phyloP scores from a whole-genome alignment of 1,140 invertebrate species.

The Leucophenga varia region DNA sequence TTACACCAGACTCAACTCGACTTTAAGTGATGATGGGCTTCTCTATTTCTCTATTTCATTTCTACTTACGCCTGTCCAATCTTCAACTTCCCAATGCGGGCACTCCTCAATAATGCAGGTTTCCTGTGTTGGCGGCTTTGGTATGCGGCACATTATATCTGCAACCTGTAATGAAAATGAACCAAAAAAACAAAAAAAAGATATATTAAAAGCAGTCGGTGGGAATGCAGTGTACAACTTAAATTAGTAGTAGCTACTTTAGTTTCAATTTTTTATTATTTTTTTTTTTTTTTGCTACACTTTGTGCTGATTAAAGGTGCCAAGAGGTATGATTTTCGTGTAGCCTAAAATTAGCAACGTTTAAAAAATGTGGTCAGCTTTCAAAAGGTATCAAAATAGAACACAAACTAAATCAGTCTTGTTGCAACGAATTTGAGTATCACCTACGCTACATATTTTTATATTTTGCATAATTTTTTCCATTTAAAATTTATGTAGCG shows the following conservation, averaged over 20 bases:
- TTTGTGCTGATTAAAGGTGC: constrained; percentile 10
- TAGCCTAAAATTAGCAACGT: constrained; percentile 27
- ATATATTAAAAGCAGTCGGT: constrained; percentile 13
- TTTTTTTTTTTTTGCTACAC: too few species aligned
- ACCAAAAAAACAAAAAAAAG: constrained; percentile 5
- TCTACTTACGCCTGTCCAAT: constrained; percentile 82
- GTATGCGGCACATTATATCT: constrained; percentile 71
- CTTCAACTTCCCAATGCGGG: constrained; percentile 78
- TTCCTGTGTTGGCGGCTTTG: constrained; percentile 75
- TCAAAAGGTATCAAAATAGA: too few species aligned
- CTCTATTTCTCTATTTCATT: too few species aligned
- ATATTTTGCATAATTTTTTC: too few species aligned
- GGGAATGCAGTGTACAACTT: constrained; percentile 14
- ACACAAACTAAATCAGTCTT: too few species aligned
- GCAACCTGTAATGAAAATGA: constrained; percentile 60
- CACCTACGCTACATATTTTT: too few species aligned
- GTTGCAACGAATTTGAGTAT: too few species aligned
- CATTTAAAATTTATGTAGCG: too few species aligned
- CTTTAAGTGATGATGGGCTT: too few species aligned
- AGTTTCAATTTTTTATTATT: too few species aligned
- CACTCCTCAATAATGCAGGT: constrained; percentile 80
- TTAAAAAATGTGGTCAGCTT: constrained; percentile 15
- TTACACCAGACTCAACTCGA: constrained; percentile 20
- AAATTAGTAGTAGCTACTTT: too few species aligned
- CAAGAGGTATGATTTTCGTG: constrained; percentile 16